Evolutionary conservation across 2,888 invertebrate species (phyloP), one percentile per base, ranked within the genome.

Genomic region (Anthoptus insignis): DNA sequence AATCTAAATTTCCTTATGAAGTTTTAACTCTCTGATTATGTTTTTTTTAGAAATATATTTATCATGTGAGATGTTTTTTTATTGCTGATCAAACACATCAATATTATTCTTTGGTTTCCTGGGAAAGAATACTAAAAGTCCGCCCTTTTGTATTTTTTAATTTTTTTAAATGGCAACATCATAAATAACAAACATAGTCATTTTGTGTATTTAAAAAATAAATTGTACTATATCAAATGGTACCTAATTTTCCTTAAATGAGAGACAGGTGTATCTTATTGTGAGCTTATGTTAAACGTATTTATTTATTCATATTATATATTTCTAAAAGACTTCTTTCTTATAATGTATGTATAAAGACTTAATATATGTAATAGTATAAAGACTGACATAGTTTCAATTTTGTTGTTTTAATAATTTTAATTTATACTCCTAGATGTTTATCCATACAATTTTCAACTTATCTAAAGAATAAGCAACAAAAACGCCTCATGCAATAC

Each of bases 301-400:
- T 22, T n/a, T 21, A 7, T 16, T 24, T 34, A 1, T 0, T 16
- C 8, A 2, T n/a, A 49, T 24, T 37, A 24, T 52, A 29, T 59
- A 24, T 29, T 8, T 59, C 50, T 39, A 24, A 27, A 57, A 9
- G n/a, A 27, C 1, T 14, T 27, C 16, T 37, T 59, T 42, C 16
- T 13, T 54, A 37, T 49, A 37, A 5, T 13, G 49, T 60, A 42
- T 52, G 39, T 60, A n/a, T n/a, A n/a, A n/a, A n/a, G n/a, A n/a
- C 29, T 5, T 60, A 52, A 52, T 52, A 22, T 42, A 42, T 39
- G 39, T 60, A 60, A 29, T 52, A 16, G 21, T 59, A 52, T 52
- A 60, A 60, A 60, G 59, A 60, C 59, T 60, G 59, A 60, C 52
- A 50, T 52, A 60, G 59, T 60, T 39, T 59, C 52, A 24, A 59